Conservation (phyloP, 2,888 invertebrate genomes). For the Prionchulus punctatus region DNA sequence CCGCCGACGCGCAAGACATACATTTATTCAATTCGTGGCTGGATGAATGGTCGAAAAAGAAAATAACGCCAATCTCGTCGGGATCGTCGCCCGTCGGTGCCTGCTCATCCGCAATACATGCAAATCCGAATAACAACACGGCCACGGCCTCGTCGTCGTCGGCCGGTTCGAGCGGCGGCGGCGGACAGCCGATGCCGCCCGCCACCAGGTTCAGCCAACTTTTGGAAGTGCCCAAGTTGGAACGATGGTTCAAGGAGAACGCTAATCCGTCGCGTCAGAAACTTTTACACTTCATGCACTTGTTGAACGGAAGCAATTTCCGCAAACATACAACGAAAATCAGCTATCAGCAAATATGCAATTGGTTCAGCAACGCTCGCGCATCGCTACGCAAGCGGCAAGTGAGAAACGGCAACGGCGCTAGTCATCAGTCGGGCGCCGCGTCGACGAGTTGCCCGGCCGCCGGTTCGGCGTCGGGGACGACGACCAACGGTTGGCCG, state of each 20-base stretch:
- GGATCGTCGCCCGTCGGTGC: background rate
- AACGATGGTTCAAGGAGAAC: constrained; percentile 55
- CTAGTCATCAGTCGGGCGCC: background rate
- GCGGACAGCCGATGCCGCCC: background rate
- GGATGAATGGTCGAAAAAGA: constrained; percentile 16
- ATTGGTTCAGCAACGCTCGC: constrained; percentile 78
- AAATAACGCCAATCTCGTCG: constrained; percentile 6
- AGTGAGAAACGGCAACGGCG: background rate
- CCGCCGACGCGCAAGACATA: constrained; percentile 23
- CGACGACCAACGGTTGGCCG: background rate
- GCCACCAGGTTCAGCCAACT: constrained; percentile 20
- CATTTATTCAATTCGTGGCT: constrained; percentile 28
- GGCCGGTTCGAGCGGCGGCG: background rate
- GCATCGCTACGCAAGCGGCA: constrained; percentile 42
- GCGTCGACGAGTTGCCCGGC: no score
- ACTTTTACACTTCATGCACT: constrained; percentile 84
- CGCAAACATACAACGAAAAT: constrained; percentile 41
- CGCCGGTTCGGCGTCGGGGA: background rate
- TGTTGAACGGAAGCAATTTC: constrained; percentile 77
- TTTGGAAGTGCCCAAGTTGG: constrained; percentile 83
- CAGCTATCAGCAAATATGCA: constrained; percentile 24
- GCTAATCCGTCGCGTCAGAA: constrained; percentile 91
- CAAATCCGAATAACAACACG: background rate
- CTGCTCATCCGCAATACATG: constrained; percentile 15
- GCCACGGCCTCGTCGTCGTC: background rate